Evolutionary conservation across 2,797 vertebrate species (phyloP).

Genomic region (Esox lucius): DNA sequence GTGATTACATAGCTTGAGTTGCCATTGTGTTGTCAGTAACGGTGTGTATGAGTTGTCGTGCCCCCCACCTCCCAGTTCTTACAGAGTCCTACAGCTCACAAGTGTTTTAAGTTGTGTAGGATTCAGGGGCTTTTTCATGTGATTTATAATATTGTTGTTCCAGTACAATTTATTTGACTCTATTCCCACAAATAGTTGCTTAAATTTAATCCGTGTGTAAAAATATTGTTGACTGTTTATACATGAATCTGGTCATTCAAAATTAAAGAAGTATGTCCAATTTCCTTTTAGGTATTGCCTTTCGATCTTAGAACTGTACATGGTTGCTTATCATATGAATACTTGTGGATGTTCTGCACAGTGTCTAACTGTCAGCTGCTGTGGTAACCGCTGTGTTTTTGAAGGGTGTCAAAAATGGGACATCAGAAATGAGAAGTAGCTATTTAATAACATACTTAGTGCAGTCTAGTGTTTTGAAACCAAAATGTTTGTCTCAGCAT

Average conservation of each 20-base stretch:
- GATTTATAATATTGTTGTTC: conserved; percentile 49
- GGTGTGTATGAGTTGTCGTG: conserved; percentile 41
- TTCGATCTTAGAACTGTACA: not conserved
- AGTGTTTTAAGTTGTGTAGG: conserved; percentile 4
- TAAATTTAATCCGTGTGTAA: conserved; percentile 56
- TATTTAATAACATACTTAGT: not conserved
- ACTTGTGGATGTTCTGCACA: not conserved
- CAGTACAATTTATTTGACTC: conserved; percentile 30
- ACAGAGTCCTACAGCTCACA: not conserved
- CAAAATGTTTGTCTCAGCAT: not conserved
- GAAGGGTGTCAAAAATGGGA: not conserved
- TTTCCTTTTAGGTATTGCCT: conserved; percentile 30
- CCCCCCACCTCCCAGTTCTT: no score
- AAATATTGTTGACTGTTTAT: conserved; percentile 70
- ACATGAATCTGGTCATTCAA: conserved; percentile 64
- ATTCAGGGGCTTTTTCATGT: conserved; percentile 36
- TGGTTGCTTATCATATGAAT: not conserved
- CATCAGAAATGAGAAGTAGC: not conserved
- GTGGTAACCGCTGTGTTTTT: not conserved
- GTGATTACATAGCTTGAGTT: conserved; percentile 39
- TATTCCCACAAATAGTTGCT: conserved; percentile 32
- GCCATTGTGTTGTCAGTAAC: conserved; percentile 38
- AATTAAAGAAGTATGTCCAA: conserved; percentile 52
- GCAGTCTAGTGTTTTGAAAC: not conserved
- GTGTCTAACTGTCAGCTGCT: not conserved